These are phyloP conservation scores for Agrilus planipennis DNA, from an alignment of 1,140 invertebrate species.

Conservation along the genomic window DNA sequence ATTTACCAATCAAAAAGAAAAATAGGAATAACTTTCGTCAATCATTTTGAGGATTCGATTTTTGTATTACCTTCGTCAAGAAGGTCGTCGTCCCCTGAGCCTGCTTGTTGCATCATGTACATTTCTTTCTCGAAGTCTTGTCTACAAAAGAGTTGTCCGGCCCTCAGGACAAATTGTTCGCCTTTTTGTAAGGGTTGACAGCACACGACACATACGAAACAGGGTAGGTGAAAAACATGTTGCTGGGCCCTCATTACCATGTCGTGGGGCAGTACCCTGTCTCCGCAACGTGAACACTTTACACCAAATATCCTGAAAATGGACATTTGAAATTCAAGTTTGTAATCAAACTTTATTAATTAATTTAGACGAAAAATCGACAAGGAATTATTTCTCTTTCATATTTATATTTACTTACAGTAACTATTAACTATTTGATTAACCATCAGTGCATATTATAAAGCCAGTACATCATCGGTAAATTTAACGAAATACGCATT, in stretches of 20 bases:
- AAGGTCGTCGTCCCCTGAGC: slow-evolving; percentile 60
- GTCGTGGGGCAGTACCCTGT: slow-evolving; percentile 79
- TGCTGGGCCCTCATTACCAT: slow-evolving; percentile 80
- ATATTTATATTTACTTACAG: no score
- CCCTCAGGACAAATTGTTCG: slow-evolving; percentile 86
- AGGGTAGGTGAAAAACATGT: slow-evolving; percentile 80
- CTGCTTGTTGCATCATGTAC: slow-evolving; percentile 61
- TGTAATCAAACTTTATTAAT: no score
- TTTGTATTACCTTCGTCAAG: slow-evolving; percentile 59
- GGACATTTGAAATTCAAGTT: no score
- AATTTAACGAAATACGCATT: no score
- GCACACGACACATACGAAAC: slow-evolving; percentile 87
- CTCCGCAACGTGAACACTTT: slow-evolving; percentile 85
- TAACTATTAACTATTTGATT: no score
- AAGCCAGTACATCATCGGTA: no score
- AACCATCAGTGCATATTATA: no score
- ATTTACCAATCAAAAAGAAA: no score
- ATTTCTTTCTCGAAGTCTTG: slow-evolving; percentile 87
- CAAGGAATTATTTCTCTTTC: no score
- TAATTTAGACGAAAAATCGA: no score
- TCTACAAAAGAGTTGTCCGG: slow-evolving; percentile 87
- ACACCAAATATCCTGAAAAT: slow-evolving; percentile 75
- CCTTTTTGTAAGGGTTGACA: slow-evolving; percentile 88
- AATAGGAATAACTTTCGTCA: no score
- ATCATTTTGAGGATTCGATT: no score